phyloP scores from a whole-genome alignment of 2,797 vertebrate genomes.

The Strix occidentalis region DNA sequence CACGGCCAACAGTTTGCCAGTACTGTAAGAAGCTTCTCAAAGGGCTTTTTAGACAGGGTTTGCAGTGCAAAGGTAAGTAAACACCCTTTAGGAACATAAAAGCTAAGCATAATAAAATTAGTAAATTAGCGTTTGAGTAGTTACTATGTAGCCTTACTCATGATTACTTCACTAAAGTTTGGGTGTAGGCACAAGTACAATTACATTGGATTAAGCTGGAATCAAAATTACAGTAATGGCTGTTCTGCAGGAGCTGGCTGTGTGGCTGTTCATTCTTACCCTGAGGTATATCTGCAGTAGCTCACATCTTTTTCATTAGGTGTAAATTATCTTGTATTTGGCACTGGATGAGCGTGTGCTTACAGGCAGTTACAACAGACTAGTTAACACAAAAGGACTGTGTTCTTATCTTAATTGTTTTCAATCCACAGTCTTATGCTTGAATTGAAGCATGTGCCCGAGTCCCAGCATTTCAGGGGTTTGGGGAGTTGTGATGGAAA shows the following conservation, averaged over 20 bases:
- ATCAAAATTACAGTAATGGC: neutral
- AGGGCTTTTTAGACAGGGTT: conserved; percentile 93
- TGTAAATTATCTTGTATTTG: neutral
- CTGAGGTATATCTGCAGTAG: neutral
- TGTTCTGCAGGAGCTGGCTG: neutral
- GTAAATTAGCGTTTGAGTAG: neutral
- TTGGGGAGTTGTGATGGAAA: neutral
- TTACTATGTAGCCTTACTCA: neutral
- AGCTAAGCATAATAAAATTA: neutral
- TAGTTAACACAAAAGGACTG: neutral
- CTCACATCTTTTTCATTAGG: neutral
- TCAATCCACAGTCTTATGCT: neutral
- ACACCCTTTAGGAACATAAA: neutral
- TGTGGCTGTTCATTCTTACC: neutral
- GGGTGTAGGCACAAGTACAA: neutral
- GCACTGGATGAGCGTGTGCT: neutral
- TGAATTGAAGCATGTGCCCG: neutral
- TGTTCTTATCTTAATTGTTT: neutral
- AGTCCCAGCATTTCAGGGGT: neutral
- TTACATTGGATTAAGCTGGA: neutral
- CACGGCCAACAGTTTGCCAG: conserved; percentile 94
- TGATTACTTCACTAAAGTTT: neutral
- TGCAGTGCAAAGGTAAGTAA: conserved; percentile 92
- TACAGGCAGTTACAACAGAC: neutral
- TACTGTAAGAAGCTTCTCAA: conserved; percentile 98